Evolutionary conservation across 2,113 vertebrate species (phyloP).

Genomic region (Polypterus senegalus): DNA sequence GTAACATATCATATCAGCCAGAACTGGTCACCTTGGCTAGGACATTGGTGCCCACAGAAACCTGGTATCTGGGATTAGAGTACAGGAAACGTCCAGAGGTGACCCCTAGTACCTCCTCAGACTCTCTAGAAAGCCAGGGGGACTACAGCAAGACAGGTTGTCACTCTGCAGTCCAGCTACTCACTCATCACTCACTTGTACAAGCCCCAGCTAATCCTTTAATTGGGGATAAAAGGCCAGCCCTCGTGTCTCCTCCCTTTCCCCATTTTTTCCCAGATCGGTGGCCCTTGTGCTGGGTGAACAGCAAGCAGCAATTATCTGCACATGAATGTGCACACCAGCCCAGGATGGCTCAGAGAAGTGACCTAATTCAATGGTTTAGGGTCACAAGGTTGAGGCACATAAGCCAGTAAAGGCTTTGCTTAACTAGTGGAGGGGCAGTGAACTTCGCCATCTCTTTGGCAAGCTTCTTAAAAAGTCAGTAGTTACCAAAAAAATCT

Average conservation of each 20-base stretch:
- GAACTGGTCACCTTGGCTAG: neutral
- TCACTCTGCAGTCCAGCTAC: neutral
- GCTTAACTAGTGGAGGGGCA: no score
- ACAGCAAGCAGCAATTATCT: constrained; percentile 15
- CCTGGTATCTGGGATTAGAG: no score
- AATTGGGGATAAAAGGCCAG: constrained; percentile 18
- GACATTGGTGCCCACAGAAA: no score
- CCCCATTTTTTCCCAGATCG: constrained; percentile 7
- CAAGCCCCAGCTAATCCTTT: constrained; percentile 17
- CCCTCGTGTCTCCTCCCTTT: constrained; percentile 9
- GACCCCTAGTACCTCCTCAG: no score
- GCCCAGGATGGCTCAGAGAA: neutral
- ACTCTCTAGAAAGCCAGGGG: no score
- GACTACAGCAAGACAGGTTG: neutral
- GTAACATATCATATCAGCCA: neutral
- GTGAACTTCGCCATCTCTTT: no score
- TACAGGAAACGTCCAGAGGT: no score
- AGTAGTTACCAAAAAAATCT: no score
- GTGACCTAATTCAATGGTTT: constrained; percentile 14
- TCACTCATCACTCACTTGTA: neutral
- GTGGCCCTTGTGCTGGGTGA: constrained; percentile 4
- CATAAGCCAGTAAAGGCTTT: no score
- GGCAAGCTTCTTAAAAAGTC: no score
- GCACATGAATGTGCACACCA: constrained; percentile 11
- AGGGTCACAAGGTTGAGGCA: constrained; percentile 1